Percentiles rank a stretch among this genome's conserved stretches.
Conservation (phyloP, 2,888 invertebrate species). For the Agriotes lineatus region DNA sequence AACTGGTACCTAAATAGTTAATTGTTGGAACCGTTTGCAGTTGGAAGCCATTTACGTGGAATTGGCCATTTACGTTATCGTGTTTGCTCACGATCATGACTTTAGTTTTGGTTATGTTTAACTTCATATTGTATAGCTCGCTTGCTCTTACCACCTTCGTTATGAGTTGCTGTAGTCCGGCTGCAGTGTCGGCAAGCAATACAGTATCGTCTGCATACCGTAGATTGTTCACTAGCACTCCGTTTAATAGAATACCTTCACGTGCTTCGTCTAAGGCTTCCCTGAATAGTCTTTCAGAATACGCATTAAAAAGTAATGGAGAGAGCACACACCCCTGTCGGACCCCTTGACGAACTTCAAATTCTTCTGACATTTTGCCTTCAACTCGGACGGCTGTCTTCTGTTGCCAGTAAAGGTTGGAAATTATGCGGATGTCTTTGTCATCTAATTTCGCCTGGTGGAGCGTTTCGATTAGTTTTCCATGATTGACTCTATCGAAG, state of each 20-base stretch:
- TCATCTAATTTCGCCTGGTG: slow-evolving; percentile 5
- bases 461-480: slow-evolving; percentile 3
- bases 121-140: slow-evolving; percentile 9
- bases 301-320: too few relatives aligned
- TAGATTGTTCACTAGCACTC: slow-evolving; percentile 27
- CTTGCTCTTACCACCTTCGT: slow-evolving; percentile 1
- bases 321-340: too few relatives aligned
- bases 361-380: neutral
- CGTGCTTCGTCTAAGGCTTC: slow-evolving; percentile 18
- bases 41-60: slow-evolving; percentile 6
- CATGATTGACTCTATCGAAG: neutral
- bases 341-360: neutral
- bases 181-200: slow-evolving; percentile 19
- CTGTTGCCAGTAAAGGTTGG: slow-evolving; percentile 9
- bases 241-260: slow-evolving; percentile 20
- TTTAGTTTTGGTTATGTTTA: slow-evolving; percentile 24
- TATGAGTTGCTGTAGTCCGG: slow-evolving; percentile 25
- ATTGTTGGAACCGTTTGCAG: too few relatives aligned
- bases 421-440: slow-evolving; percentile 14
- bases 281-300: slow-evolving; percentile 22
- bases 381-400: neutral
- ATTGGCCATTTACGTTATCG: neutral
- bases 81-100: slow-evolving; percentile 27
- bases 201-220: slow-evolving; percentile 32
- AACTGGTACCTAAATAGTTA: slow-evolving; percentile 17